Evolutionary conservation across 2,888 invertebrate genomes (phyloP), one percentile per base, ranked within the genome.

Genomic region (Isotomurus palustris): DNA sequence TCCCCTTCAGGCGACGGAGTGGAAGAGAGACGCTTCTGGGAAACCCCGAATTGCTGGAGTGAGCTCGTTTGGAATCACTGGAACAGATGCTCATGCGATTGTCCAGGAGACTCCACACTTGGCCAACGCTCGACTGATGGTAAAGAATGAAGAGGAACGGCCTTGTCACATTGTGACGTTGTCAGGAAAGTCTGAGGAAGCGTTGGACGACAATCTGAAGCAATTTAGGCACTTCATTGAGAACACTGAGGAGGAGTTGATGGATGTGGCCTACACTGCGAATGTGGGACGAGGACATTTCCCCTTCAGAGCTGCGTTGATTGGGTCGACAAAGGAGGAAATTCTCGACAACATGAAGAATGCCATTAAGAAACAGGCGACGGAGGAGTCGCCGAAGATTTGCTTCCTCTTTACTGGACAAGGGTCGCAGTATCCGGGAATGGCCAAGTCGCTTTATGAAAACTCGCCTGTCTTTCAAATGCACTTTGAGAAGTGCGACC

Each of bases 351-450:
- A 48, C 12, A 32, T 59, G 21, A 48, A 48, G 21, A 28, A 28
- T 27, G 32, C 49, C 3, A 4, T 27, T 17, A 36, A 36, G 22
- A 36, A 41, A 41, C 19, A 44, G 4, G 47, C 47, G 14, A 17
- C 28, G 8, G 38, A 38, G 5, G 38, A 47, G 6, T n/a, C 38
- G 10, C 19, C 53, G 8, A 56, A 60, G 35, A 47, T 63, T 25
- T 60, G 55, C 38, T 60, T 64, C 25, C 40, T 64, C 1, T 64
- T 60, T 25, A 55, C 60, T 14, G 63, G 63, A 1, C 63, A 64
- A 53, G 63, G 50, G 27, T 44, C 56, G 1, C 35, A 50, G 29
- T 56, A 56, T 36, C 56, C 50, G 2, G 56, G 51, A 35, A 56
- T 56, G 56, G 49, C 49, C 12, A 24, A 35, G 12, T n/a, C 3